Conservation (phyloP, 2,113 vertebrate species). For the Macrotus californicus region DNA sequence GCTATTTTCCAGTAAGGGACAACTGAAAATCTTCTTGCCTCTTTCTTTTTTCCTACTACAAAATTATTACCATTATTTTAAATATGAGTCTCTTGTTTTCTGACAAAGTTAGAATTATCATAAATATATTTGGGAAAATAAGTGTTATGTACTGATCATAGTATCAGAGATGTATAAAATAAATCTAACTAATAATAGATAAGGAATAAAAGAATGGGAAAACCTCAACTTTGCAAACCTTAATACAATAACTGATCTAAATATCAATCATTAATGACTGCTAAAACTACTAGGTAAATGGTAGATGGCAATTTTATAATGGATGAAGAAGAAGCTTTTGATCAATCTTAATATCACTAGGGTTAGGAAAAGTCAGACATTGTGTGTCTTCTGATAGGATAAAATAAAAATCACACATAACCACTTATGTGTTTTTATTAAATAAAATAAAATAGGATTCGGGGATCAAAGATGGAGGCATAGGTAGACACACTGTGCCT, state of each 20-base stretch:
- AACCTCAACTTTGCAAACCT: not conserved
- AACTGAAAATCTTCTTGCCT: not conserved
- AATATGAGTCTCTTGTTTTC: not conserved
- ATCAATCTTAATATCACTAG: not conserved
- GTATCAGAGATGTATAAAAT: not conserved
- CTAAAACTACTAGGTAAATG: not conserved
- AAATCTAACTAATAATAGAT: not conserved
- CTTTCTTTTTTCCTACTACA: not conserved
- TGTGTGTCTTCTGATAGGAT: not conserved
- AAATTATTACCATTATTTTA: conserved; percentile 15
- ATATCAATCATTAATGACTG: not conserved
- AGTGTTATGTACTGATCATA: not conserved
- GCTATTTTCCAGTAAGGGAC: not conserved
- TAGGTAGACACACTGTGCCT: no score
- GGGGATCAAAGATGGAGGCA: no score
- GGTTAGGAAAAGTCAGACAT: not conserved
- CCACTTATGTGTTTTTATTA: not conserved
- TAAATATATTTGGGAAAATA: not conserved
- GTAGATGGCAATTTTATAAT: not conserved
- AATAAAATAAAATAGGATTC: not conserved
- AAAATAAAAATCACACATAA: not conserved
- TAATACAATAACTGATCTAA: not conserved
- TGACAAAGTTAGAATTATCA: not conserved
- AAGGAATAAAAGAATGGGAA: not conserved
- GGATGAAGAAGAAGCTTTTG: not conserved